Percentiles rank a stretch among this genome's conserved stretches.
phyloP scores from a whole-genome alignment of 2,113 vertebrate genomes.

The Bujurquina vittata region DNA sequence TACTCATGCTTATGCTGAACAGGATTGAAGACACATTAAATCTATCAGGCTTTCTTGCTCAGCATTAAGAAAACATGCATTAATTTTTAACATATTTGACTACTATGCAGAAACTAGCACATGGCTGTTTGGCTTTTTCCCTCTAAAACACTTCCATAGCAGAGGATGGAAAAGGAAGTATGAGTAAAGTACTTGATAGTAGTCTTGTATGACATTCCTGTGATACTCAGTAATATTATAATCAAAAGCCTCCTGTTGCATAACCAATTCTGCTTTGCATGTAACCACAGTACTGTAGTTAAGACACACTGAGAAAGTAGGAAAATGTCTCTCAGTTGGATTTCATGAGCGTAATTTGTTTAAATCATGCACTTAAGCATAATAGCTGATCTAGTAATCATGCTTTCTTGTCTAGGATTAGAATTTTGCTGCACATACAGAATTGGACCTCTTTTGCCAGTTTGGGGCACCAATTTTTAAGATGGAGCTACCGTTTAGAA shows the following conservation, averaged over 20 bases:
- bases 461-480: background rate
- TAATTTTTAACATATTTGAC: conserved; percentile 13
- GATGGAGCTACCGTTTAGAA: background rate
- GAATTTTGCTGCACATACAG: conserved; percentile 15
- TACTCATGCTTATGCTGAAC: background rate
- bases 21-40: background rate
- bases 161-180: conserved; percentile 34
- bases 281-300: conserved; percentile 25
- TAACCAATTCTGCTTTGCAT: conserved; percentile 32
- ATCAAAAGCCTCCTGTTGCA: conserved; percentile 13
- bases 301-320: conserved; percentile 9
- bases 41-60: background rate
- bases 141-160: conserved; percentile 16
- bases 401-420: conserved; percentile 17
- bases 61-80: background rate
- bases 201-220: conserved; percentile 33
- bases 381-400: background rate
- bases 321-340: background rate
- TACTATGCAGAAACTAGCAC: conserved; percentile 64
- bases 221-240: conserved; percentile 21
- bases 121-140: conserved; percentile 9
- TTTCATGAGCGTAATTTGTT: conserved; percentile 19
- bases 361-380: conserved; percentile 32
- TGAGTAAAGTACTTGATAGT: background rate
- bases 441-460: conserved; percentile 31